Base-by-base conservation (phyloP, 1,140 invertebrate genomes). In the Halotydeus destructor region DNA sequence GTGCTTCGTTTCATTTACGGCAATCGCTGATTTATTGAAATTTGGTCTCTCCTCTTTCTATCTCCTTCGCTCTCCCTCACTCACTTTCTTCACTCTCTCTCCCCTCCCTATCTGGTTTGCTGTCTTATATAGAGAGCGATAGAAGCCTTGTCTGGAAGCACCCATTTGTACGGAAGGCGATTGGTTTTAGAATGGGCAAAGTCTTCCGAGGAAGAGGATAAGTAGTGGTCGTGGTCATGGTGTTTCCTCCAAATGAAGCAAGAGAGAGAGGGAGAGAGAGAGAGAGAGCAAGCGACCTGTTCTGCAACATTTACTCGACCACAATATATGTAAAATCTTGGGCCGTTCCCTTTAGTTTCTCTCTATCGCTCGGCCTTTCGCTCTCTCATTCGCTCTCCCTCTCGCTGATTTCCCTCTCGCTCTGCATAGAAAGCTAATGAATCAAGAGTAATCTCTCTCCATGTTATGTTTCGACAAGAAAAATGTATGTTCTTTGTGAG, bases 131-230 rank as follows among this genome's bases (percentile, higher is more conserved):
- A 85, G 78, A 70, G 71, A 57, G 89, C 91, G 0, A 91, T 93
- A 63, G 76, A 89, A 48, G 74, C 88, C 0, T 55, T 98, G 0
- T 76, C 76, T 51, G 82, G 86, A 58, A 94, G 86, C 53, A 97
- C 91, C 46, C 91, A 98, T 71, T 78, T 98, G 59, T 98, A 89
- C 58, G 89, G 89, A 3, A 67, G 93, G 50, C 69, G 88, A 27
- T 63, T 98, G 47, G 86, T 94, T 0, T 62, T 98, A 16, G 91
- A 99, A 67, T 98, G 93, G 93, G 91, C 93, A 0, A 69, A 76
- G 77, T 14, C 67, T 75, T 46, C 62, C 93, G n/a, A 66, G 84
- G 44, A 79, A 78, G 62, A 72, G 81, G 51, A 88, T 30, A n/a
- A 27, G 11, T 30, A 33, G 19, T 33, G 31, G 19, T 33, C n/a